Conservation (phyloP, 2,113 vertebrate genomes). For the Lampris incognitus region DNA sequence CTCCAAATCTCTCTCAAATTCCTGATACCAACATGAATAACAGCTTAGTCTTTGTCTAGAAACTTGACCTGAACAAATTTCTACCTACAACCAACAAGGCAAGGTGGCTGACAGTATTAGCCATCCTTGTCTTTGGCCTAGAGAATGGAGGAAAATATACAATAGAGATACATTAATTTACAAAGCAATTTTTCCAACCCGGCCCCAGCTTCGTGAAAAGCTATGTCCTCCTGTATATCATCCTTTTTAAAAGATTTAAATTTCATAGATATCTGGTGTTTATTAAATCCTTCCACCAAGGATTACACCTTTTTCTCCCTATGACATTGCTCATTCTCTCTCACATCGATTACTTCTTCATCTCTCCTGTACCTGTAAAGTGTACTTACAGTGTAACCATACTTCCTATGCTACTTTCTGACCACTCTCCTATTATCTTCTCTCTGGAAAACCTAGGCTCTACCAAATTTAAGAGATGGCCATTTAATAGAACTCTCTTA, state of each 20-base stretch:
- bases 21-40: conserved; percentile 27
- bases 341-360: not conserved
- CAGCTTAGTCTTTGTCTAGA: conserved; percentile 18
- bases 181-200: not conserved
- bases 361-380: not conserved
- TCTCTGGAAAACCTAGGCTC: not conserved
- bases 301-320: not conserved
- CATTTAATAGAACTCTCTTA: not conserved
- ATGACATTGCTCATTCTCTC: not conserved
- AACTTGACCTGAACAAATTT: conserved; percentile 1
- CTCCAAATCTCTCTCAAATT: conserved; percentile 20
- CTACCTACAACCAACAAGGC: not conserved
- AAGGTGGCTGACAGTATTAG: conserved; percentile 2
- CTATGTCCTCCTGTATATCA: not conserved
- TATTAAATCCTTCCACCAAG: not conserved
- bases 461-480: not conserved
- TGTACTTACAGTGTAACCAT: not conserved
- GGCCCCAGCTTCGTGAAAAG: not conserved
- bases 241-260: not conserved
- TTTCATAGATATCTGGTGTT: not conserved
- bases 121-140: not conserved
- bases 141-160: not conserved
- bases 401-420: not conserved
- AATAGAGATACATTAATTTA: not conserved
- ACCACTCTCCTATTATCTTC: not conserved